Evolutionary conservation across 2,797 vertebrate genomes (phyloP).

Genomic region (Falco naumanni): DNA sequence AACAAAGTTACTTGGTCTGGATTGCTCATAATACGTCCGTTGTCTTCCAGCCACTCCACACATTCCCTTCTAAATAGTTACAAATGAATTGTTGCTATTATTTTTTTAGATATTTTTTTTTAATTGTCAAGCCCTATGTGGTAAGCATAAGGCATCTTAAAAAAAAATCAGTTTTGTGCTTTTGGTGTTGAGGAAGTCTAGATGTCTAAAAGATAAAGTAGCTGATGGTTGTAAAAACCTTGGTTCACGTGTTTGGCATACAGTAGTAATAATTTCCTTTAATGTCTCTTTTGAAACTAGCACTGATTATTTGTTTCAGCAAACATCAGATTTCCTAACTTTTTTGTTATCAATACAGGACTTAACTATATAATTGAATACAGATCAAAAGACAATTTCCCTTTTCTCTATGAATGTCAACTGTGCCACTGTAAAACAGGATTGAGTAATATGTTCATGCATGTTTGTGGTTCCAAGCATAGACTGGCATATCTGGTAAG

Average conservation of each 20-base stretch:
- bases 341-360: not conserved
- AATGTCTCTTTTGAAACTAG: not conserved
- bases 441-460: constrained; percentile 71
- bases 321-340: not conserved
- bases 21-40: too few relatives aligned
- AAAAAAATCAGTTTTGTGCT: not conserved
- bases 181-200: not conserved
- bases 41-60: too few relatives aligned
- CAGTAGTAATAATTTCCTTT: not conserved
- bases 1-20: too few relatives aligned
- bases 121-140: not conserved
- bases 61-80: not conserved
- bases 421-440: constrained; percentile 55
- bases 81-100: not conserved
- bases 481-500: constrained; percentile 70
- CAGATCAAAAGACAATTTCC: not conserved
- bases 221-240: not conserved
- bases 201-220: not conserved
- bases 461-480: constrained; percentile 70
- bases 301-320: not conserved
- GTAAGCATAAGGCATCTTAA: not conserved
- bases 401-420: constrained; percentile 63
- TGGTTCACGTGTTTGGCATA: not conserved
- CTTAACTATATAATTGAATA: constrained; percentile 70
- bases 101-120: not conserved